Conservation (phyloP, 2,797 vertebrate genomes). For the Chanos chanos region DNA sequence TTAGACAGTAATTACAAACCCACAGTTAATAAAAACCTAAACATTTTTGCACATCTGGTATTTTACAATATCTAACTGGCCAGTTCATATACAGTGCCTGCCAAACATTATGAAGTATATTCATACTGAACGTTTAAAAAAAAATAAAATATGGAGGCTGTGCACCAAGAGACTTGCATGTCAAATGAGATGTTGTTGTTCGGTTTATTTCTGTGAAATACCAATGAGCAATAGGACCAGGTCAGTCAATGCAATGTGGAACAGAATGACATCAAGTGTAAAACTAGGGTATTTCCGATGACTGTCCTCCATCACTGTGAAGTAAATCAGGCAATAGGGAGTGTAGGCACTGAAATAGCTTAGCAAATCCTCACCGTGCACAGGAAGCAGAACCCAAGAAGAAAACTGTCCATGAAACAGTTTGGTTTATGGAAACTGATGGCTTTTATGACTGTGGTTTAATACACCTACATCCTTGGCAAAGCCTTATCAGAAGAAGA, state of each 20-base stretch:
- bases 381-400: constrained; percentile 9
- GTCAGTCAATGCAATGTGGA: background rate
- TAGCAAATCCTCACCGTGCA: background rate
- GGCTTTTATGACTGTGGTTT: constrained; percentile 24
- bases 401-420: constrained; percentile 25
- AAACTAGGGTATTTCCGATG: constrained; percentile 1
- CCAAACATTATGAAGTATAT: too few species aligned
- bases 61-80: constrained; percentile 8
- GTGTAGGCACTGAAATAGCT: constrained; percentile 20
- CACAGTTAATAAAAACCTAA: too few species aligned
- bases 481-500: background rate
- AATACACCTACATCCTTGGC: constrained; percentile 12
- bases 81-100: too few species aligned
- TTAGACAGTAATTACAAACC: too few species aligned
- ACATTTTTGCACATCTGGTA: too few species aligned
- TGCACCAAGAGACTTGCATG: background rate
- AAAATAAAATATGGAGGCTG: background rate
- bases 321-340: background rate
- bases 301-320: background rate
- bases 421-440: constrained; percentile 43
- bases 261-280: constrained; percentile 8
- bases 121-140: too few species aligned
- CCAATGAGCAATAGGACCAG: constrained; percentile 6
- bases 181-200: background rate
- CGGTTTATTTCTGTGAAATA: background rate